Percentiles rank a stretch among this genome's conserved stretches.
phyloP scores from a whole-genome alignment of 2,797 vertebrate genomes.

The Diplodus puntazzo region DNA sequence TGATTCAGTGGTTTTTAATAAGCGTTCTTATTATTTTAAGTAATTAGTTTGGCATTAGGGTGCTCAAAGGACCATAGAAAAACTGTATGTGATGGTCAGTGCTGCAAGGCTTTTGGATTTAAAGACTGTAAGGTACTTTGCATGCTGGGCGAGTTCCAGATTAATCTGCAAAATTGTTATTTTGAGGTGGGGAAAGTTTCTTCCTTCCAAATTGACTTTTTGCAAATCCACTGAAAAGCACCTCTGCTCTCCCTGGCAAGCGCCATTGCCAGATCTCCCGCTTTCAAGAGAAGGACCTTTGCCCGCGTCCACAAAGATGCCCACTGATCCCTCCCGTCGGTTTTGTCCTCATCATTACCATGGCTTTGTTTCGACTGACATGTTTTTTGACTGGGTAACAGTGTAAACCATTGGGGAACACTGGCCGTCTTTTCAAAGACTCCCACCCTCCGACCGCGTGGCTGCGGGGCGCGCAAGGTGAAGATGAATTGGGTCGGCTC shows the following conservation, averaged over 20 bases:
- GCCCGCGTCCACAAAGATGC: not conserved
- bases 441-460: constrained; percentile 50
- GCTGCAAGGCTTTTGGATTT: constrained; percentile 5
- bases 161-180: constrained; percentile 22
- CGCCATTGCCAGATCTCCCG: not conserved
- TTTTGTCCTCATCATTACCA: constrained; percentile 43
- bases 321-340: not conserved
- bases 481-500: constrained; percentile 68
- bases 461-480: constrained; percentile 68
- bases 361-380: constrained; percentile 51
- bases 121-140: constrained; percentile 20
- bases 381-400: constrained; percentile 48
- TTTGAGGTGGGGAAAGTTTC: not conserved
- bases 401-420: constrained; percentile 47
- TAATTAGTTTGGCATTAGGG: constrained; percentile 51
- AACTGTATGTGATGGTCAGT: constrained; percentile 16
- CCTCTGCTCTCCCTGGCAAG: not conserved
- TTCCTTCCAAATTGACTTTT: constrained; percentile 2
- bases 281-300: constrained; percentile 8
- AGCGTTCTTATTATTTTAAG: constrained; percentile 40
- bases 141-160: not conserved
- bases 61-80: constrained; percentile 38
- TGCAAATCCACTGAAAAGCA: not conserved
- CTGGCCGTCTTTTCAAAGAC: constrained; percentile 47
- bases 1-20: constrained; percentile 41